These are phyloP conservation scores for Otus sunia DNA, from an alignment of 2,113 vertebrate species.

Conservation along the genomic window DNA sequence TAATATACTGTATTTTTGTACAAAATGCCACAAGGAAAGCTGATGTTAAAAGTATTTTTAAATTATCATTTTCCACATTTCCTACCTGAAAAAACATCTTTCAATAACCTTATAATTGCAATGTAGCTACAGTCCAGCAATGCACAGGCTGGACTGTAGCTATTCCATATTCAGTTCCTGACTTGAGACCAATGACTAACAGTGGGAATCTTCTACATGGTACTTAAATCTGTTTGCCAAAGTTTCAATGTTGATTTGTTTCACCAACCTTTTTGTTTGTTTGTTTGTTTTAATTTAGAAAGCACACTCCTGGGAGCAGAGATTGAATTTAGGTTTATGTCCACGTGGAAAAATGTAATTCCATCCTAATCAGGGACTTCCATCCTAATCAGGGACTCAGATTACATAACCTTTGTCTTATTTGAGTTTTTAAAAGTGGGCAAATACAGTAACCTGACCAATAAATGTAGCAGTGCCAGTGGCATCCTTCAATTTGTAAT, in stretches of 20 bases:
- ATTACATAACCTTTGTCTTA: background rate
- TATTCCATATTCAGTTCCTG: background rate
- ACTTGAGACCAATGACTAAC: background rate
- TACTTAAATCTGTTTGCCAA: background rate
- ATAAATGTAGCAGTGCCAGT: background rate
- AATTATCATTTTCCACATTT: background rate
- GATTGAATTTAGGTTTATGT: background rate
- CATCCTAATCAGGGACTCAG: background rate
- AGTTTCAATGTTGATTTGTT: background rate
- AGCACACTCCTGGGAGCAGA: background rate
- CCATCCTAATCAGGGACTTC: background rate
- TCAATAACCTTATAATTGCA: too few relatives aligned
- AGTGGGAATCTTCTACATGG: background rate
- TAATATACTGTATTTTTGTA: background rate
- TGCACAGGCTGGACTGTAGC: background rate
- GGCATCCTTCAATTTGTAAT: background rate
- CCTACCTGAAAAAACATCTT: background rate
- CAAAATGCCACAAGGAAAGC: background rate
- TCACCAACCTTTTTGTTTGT: background rate
- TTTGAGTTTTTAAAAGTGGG: background rate
- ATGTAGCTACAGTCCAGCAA: too few relatives aligned
- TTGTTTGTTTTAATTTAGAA: background rate
- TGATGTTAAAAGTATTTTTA: background rate
- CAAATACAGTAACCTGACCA: background rate
- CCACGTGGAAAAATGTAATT: accelerated